phyloP scores from a whole-genome alignment of 1,140 invertebrate genomes.

The Bombus waltoni region DNA sequence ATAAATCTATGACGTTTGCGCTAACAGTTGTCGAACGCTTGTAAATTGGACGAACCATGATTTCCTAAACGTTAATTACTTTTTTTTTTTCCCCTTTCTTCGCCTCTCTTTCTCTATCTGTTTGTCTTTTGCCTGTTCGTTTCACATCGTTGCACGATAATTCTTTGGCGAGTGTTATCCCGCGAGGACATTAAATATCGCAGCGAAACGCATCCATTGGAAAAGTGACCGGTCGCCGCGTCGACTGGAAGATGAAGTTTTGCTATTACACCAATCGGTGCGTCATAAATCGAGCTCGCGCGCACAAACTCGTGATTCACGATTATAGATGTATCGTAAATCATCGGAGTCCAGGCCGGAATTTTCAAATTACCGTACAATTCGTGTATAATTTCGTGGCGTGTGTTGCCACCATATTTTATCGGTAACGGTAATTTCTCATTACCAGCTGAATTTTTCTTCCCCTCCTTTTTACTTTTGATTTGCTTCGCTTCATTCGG shows the following conservation, averaged over 20 bases:
- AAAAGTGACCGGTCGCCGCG: constrained; percentile 42
- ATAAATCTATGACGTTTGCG: constrained; percentile 2
- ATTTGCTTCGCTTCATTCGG: fast-evolving
- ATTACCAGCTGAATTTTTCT: neutral
- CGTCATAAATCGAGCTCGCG: constrained; percentile 47
- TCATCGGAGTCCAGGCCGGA: constrained; percentile 30
- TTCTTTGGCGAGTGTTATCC: neutral
- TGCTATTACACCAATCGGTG: constrained; percentile 35
- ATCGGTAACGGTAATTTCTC: neutral
- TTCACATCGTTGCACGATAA: neutral
- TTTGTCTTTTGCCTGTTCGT: neutral
- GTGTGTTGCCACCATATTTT: constrained; percentile 34
- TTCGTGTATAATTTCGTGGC: constrained; percentile 34
- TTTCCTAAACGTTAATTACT: constrained; percentile 28
- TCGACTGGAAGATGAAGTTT: constrained; percentile 35
- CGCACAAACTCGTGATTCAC: constrained; percentile 28
- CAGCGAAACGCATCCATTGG: constrained; percentile 43
- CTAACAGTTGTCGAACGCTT: constrained; percentile 5
- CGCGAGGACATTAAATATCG: constrained; percentile 55
- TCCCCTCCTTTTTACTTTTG: too few relatives aligned
- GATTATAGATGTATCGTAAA: constrained; percentile 61
- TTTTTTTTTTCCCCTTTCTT: too few relatives aligned
- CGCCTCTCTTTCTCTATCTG: neutral
- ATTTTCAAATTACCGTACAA: constrained; percentile 54
- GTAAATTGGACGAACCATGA: neutral